Evolutionary conservation across 2,888 invertebrate species (phyloP), one percentile per base, ranked within the genome.

Genomic region (Tinea pellionella): DNA sequence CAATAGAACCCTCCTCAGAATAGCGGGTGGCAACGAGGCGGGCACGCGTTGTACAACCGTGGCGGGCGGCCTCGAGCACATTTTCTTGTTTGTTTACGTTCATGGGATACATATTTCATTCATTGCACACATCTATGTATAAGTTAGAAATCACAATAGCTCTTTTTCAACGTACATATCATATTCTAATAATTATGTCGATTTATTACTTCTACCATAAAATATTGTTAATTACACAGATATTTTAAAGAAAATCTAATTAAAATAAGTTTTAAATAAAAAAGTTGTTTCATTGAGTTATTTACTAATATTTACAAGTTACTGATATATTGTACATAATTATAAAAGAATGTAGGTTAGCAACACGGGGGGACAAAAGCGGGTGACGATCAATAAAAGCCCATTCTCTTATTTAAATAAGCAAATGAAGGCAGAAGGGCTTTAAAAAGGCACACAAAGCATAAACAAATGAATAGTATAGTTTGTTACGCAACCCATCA

Each of bases 1-100:
- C 71, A 71, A 71, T 71, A 71, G 67, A 66, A 67, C 67, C 70
- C 69, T 70, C 68, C 67, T 67, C 66, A 67, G 15, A 32, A n/a
- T 56, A 29, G 16, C 58, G 59, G 41, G 42, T 37, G 59, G 57
- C 32, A 32, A 15, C 57, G 18, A 41, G 47, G 43, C 47, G 59
- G 30, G 59, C 42, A 47, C 47, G 47, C 47, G 59, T 32, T 32
- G 8, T 24, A 24, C 24, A 24, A 24, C 24, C 24, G 24, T 24
- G 24, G 24, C 60, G 57, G 6, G 59, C 60, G 57, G 60, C 53
- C 62, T 61, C 60, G 41, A 58, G 53, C 53, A 61, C 59, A 61
- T 63, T 57, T 58, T 47, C 61, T 62, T 58, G 51, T 60, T 55
- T 59, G 59, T 59, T 62, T 62, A 57, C 56, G 57, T 59, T 59